Base-by-base conservation (phyloP, 2,888 invertebrate genomes). In the Harpalus rufipes region DNA sequence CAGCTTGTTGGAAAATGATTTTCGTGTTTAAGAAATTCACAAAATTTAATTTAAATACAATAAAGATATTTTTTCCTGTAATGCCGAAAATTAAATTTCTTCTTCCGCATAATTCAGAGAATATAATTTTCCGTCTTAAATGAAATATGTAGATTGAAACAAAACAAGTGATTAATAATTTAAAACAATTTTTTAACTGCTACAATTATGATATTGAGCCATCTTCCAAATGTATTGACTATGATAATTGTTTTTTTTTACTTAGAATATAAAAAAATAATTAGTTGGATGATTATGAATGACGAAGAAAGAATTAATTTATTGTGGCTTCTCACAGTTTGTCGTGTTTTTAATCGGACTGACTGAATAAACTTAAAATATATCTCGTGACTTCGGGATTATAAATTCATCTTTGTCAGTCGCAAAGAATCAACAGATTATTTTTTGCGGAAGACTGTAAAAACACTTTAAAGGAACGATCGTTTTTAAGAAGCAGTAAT, bases 381-480 rank as follows among this genome's bases (percentile, higher is more conserved):
- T 51, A 12, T 51, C 44, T 12, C 44, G 7, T 51, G 44, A 51
- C 44, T 51, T 12, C 44, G 12, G 12, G 44, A 51, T 51, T 51
- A 51, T 51, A 51, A 51, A 51, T 51, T 51, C 44, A 51, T 51
- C 44, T 51, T 51, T 51, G 44, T 51, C 44, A 51, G 44, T 51
- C 44, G 44, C 44, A 51, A 7, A 10, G 44, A 44, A 44, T 44
- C 44, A 44, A 51, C 44, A 51, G 44, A 51, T 51, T 51, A 51
- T 51, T 51, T 51, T 51, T 51, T 51, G 44, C 44, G 12, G 44
- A 8, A 51, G 32, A 32, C 32, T 32, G 32, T 32, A 51, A 51
- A 51, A 51, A 51, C 44, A 51, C 44, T 0, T 32, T 32, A 32
- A 32, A 32, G 10, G 44, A 51, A 51, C 10, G 12, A 51, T 10